phyloP scores from a whole-genome alignment of 2,797 vertebrate genomes.

The Octomys mimax region DNA sequence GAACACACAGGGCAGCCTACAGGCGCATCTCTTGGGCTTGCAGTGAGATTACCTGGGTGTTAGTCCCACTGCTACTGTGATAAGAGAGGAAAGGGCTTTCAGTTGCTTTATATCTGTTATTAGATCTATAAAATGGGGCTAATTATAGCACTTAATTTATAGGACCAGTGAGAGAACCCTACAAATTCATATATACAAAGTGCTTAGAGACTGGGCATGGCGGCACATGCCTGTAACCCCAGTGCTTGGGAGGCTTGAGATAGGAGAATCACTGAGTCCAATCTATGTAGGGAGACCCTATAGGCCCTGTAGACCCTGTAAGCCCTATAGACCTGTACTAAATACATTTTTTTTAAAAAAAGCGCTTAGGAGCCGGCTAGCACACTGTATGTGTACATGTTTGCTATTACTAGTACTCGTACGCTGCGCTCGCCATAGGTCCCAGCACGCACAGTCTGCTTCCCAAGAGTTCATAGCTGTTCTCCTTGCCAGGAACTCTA shows the following conservation, averaged over 20 bases:
- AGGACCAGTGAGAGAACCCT: neutral
- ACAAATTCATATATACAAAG: neutral
- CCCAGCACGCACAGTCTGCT: neutral
- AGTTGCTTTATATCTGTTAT: neutral
- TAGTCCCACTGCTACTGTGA: neutral
- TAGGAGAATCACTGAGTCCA: no score
- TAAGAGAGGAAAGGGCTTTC: neutral
- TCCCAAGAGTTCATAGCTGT: neutral
- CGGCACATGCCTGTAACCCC: no score
- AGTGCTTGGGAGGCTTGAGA: no score
- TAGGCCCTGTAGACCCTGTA: no score
- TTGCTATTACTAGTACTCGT: neutral
- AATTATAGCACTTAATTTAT: neutral
- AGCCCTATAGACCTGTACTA: no score
- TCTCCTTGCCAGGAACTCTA: neutral
- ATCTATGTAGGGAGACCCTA: no score
- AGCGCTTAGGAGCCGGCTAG: neutral
- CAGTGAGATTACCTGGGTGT: neutral
- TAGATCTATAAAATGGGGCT: neutral
- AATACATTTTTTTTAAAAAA: neutral
- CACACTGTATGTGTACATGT: neutral
- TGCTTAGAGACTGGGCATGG: neutral
- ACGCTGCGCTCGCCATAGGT: neutral
- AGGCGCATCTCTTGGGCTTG: neutral
- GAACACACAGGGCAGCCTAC: neutral